Percentiles rank a stretch among this genome's conserved stretches.
Evolutionary conservation across 2,888 invertebrate genomes (phyloP).

Genomic region (Ditylenchus weischeri): DNA sequence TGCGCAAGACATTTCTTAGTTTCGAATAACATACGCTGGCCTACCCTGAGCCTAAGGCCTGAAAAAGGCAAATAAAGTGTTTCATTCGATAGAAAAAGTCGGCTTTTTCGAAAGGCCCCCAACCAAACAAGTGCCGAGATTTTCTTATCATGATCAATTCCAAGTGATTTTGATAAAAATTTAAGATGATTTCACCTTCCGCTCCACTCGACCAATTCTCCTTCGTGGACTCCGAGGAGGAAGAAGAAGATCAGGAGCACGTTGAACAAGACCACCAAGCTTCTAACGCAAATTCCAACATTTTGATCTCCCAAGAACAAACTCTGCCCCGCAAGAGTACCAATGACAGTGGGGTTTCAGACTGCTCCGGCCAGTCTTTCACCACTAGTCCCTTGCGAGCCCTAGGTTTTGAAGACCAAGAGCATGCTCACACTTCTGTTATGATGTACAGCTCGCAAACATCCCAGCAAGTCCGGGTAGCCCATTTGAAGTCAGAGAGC

Average conservation of each 20-base stretch:
- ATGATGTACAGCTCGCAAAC: neutral
- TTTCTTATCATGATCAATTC: neutral
- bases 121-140: neutral
- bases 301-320: neutral
- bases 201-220: constrained; percentile 40
- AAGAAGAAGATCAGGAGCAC: constrained; percentile 13
- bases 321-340: neutral
- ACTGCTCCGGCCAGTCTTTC: constrained; percentile 10
- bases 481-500: constrained; percentile 1
- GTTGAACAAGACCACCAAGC: neutral
- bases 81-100: no score
- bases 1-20: no score
- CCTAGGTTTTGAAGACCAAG: neutral
- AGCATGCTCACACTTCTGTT: neutral
- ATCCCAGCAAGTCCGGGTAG: neutral
- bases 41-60: no score
- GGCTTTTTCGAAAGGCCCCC: no score
- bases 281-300: neutral
- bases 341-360: constrained; percentile 12
- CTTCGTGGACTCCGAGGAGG: constrained; percentile 37
- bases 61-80: no score
- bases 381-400: constrained; percentile 1
- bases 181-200: constrained; percentile 13
- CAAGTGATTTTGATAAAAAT: neutral
- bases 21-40: no score